Conservation (phyloP, 1,140 invertebrate species). For the Bombus pyrosoma region DNA sequence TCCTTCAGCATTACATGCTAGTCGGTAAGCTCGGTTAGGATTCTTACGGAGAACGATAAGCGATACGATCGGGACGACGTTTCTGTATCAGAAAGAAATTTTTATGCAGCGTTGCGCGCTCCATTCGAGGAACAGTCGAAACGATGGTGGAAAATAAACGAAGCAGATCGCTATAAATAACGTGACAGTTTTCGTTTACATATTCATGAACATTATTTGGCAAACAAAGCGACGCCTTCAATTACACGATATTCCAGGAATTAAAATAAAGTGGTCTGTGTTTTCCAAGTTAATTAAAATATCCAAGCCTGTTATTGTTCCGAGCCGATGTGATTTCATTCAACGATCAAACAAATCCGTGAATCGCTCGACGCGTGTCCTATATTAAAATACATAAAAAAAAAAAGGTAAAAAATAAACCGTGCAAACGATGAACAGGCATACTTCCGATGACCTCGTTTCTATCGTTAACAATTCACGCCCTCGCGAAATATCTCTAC, state of each 20-base stretch:
- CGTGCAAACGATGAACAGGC: not conserved
- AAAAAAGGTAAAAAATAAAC: not conserved
- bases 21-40: not conserved
- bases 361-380: not conserved
- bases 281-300: constrained; percentile 36
- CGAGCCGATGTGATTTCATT: not conserved
- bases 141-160: not conserved
- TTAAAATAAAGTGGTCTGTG: constrained; percentile 3
- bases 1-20: constrained; percentile 12
- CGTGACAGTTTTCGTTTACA: not conserved
- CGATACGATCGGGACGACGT: not conserved
- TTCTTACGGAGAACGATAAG: constrained; percentile 7
- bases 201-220: constrained; percentile 6
- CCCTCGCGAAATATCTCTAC: not conserved
- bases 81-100: not conserved
- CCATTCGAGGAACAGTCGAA: not conserved
- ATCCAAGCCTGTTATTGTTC: not conserved
- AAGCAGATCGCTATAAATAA: not conserved
- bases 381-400: not conserved
- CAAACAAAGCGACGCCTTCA: not conserved
- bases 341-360: not conserved
- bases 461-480: not conserved
- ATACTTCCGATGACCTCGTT: not conserved
- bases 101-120: not conserved
- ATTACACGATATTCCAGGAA: constrained; percentile 2